Conservation (phyloP, 2,888 invertebrate genomes). For the Andricus curvator region DNA sequence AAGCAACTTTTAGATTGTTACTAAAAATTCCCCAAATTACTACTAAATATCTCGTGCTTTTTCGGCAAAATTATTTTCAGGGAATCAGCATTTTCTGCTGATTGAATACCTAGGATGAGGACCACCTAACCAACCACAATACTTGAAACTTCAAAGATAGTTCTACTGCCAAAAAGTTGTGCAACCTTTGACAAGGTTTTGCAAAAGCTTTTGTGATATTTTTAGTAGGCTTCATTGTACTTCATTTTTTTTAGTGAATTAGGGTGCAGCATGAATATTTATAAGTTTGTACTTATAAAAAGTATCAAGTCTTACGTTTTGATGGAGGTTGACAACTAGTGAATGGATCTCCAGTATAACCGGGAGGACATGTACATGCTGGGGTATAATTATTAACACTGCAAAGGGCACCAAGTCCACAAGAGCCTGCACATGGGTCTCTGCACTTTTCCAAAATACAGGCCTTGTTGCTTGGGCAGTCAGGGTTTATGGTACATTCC, state of each 20-base stretch:
- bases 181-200: too few species aligned
- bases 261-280: neutral
- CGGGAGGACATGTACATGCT: slow-evolving; percentile 82
- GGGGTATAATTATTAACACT: slow-evolving; percentile 82
- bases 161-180: too few species aligned
- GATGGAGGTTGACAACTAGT: slow-evolving; percentile 82
- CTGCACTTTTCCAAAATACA: slow-evolving; percentile 88
- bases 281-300: neutral
- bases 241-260: neutral
- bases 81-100: too few species aligned
- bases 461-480: slow-evolving; percentile 85
- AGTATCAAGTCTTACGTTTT: slow-evolving; percentile 64
- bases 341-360: slow-evolving; percentile 88
- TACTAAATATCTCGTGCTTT: too few species aligned
- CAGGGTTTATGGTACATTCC: slow-evolving; percentile 87
- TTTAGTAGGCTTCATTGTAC: neutral
- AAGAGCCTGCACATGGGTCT: slow-evolving; percentile 81
- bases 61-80: too few species aligned
- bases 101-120: too few species aligned
- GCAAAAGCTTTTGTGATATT: neutral
- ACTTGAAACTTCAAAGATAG: too few species aligned
- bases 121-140: too few species aligned
- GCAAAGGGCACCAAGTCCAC: slow-evolving; percentile 72
- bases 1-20: too few species aligned
- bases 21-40: too few species aligned